Conservation (phyloP, 2,888 invertebrate genomes). For the Catocala nupta region DNA sequence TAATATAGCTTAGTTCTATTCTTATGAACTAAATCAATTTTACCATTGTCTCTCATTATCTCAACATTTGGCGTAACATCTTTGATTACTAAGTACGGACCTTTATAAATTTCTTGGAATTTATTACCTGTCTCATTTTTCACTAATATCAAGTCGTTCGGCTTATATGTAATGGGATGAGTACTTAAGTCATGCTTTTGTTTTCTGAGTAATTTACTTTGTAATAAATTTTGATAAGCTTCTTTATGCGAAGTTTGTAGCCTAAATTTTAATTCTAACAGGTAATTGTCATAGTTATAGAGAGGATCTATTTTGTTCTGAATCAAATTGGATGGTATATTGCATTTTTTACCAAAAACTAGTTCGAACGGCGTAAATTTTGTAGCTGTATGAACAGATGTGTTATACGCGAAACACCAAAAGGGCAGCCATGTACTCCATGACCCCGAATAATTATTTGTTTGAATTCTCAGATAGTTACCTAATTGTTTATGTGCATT, state of each 20-base stretch:
- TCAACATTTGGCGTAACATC: too few species aligned
- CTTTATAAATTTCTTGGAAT: neutral
- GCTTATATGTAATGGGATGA: neutral
- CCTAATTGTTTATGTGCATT: neutral
- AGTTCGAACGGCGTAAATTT: constrained; percentile 8
- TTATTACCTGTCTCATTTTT: neutral
- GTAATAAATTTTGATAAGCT: neutral
- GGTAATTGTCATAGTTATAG: neutral
- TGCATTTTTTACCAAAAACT: neutral
- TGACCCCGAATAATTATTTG: neutral
- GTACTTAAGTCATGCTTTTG: neutral
- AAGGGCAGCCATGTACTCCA: neutral
- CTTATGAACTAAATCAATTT: too few species aligned
- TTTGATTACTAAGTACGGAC: too few species aligned
- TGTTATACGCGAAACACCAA: constrained; percentile 12
- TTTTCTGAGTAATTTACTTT: neutral
- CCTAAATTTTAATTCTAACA: neutral
- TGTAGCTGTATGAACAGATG: constrained; percentile 7
- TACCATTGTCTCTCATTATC: too few species aligned
- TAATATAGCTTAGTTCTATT: too few species aligned
- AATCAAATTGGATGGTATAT: neutral
- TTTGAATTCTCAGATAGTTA: neutral
- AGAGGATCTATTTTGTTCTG: neutral
- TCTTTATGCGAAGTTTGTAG: neutral
- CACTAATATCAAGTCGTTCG: neutral